These are phyloP conservation scores for Crematogaster levior DNA, from an alignment of 2,888 invertebrate genomes.

Conservation along the genomic window DNA sequence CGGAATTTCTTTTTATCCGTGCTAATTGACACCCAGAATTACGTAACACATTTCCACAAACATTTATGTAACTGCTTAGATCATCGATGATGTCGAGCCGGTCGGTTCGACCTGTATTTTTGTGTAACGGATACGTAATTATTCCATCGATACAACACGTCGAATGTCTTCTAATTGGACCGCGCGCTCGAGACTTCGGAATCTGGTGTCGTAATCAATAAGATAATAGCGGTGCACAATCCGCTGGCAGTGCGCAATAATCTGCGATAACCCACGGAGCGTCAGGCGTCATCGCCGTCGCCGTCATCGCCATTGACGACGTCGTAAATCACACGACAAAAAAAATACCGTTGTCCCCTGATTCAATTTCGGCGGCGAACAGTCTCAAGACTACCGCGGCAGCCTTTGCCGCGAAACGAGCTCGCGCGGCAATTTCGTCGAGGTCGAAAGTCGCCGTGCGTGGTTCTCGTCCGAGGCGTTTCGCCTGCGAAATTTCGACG, in stretches of 20 bases:
- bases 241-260: slow-evolving; percentile 44
- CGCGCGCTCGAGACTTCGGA: neutral
- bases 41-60: slow-evolving; percentile 6
- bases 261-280: slow-evolving; percentile 56
- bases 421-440: slow-evolving; percentile 75
- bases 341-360: slow-evolving; percentile 60
- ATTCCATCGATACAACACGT: slow-evolving; percentile 18
- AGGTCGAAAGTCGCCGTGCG: slow-evolving; percentile 68
- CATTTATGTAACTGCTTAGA: neutral
- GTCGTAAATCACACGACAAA: slow-evolving; percentile 63
- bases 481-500: slow-evolving; percentile 27
- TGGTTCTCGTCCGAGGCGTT: neutral
- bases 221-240: slow-evolving; percentile 45
- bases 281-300: slow-evolving; percentile 5
- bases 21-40: slow-evolving; percentile 14
- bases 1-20: neutral
- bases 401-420: slow-evolving; percentile 56
- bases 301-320: slow-evolving; percentile 30
- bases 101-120: slow-evolving; percentile 3
- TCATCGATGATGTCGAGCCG: neutral
- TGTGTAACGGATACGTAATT: neutral
- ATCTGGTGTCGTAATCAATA: slow-evolving; percentile 3
- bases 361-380: slow-evolving; percentile 68
- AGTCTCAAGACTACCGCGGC: slow-evolving; percentile 15
- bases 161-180: slow-evolving; percentile 38